A percentile compares a stretch with the other conserved stretches of the same genome.
Conservation (phyloP, 2,888 invertebrate species). For the Andrena trimmerana region DNA sequence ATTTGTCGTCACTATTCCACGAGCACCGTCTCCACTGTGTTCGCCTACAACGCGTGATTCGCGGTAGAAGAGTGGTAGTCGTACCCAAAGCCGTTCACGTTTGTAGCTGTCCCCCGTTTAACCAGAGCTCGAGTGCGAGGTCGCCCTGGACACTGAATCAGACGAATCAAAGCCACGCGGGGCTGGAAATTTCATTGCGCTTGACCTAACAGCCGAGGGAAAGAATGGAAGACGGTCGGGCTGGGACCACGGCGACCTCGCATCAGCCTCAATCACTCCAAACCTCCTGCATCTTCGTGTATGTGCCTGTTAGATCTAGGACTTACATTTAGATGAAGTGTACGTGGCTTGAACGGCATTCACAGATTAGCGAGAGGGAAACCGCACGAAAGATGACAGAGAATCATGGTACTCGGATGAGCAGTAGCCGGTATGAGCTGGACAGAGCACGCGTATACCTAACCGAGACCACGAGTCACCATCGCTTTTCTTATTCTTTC, state of each 20-base stretch:
- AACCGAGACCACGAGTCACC: conserved; percentile 25
- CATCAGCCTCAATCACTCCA: conserved; percentile 37
- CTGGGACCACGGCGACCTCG: conserved; percentile 55
- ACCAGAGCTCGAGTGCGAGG: conserved; percentile 54
- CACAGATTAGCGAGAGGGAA: conserved; percentile 44
- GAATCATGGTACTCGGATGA: conserved; percentile 23
- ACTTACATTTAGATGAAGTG: conserved; percentile 71
- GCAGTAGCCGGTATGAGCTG: conserved; percentile 27
- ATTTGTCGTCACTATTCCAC: conserved; percentile 41
- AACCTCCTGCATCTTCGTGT: conserved; percentile 69
- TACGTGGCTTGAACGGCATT: conserved; percentile 75
- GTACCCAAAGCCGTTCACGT: conserved; percentile 44
- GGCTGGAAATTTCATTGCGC: background rate
- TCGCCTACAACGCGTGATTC: conserved; percentile 58
- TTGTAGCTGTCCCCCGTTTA: conserved; percentile 47
- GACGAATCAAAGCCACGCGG: background rate
- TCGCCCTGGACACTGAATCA: conserved; percentile 44
- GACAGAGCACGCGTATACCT: conserved; percentile 47
- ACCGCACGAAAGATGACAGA: conserved; percentile 51
- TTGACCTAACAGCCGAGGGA: too few relatives aligned
- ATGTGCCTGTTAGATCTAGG: conserved; percentile 77
- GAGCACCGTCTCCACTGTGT: conserved; percentile 54
- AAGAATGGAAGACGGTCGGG: background rate
- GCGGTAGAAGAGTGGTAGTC: conserved; percentile 64
- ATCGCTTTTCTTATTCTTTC: conserved; percentile 55